Base-by-base conservation (phyloP, 2,797 vertebrate species). In the Microchirus variegatus region DNA sequence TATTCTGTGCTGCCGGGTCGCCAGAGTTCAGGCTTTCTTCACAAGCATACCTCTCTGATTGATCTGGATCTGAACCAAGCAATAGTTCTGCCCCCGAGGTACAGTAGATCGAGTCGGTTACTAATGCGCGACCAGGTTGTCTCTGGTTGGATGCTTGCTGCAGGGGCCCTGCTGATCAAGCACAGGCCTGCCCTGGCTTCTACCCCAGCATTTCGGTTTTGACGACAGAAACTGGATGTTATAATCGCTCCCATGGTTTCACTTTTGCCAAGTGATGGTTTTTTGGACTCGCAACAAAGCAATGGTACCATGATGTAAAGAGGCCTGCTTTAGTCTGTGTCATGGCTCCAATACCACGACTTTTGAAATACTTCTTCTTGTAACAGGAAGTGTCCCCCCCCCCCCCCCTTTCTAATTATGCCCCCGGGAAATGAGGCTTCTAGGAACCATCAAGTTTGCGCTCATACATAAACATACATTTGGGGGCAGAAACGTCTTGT, bases 1-100 rank as follows among this genome's bases (percentile, higher is more conserved):
- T 80, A 88, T 87, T 73, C 81, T 16, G 67, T n/a, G 15, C 75
- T 54, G 72, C 67, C 64, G 22, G 89, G 86, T 90, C 83, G 53
- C 12, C 49, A 50, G 50, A 86, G 89, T 87, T 91, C 88, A 90
- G 75, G 14, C 64, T 70, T 77, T 82, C 79, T 85, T 89, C 84
- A 73, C 67, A 82, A 71, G 67, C 80, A 74, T 77, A 63, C 74
- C 75, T 75, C 55, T 63, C 61, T 77, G 79, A 88, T 82, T 89
- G 82, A 83, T 86, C 70, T 73, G 72, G 82, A 86, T 82, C 66
- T 10, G 71, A 84, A 83, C 74, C 72, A 63, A 72, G 31, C 62
- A 72, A 56, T 51, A 63, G 63, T 58, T 70, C 52, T 75, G 67
- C 77, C 84, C 84, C 72, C 43, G 22, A 67, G 81, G 84, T 77